phyloP scores from a whole-genome alignment of 2,113 vertebrate species.

The Fukomys damarensis region DNA sequence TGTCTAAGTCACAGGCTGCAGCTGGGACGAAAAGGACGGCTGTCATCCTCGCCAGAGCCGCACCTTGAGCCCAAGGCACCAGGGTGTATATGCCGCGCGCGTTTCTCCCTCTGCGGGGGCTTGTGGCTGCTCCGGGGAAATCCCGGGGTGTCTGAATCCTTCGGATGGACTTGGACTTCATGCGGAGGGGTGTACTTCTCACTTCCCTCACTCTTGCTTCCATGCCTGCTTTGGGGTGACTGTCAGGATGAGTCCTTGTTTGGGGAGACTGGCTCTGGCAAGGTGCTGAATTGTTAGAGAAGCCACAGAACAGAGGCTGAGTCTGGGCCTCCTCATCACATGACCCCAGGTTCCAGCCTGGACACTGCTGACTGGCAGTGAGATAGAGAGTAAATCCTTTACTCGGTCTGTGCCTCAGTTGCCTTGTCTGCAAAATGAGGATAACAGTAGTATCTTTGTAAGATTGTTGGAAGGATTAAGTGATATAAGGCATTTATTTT shows the following conservation, averaged over 20 bases:
- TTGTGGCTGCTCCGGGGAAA: neutral
- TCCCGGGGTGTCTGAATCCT: neutral
- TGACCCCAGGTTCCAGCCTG: neutral
- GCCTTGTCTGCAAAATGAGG: neutral
- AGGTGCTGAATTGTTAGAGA: neutral
- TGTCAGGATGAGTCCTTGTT: neutral
- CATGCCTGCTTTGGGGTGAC: neutral
- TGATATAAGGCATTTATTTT: neutral
- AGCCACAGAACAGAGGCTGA: neutral
- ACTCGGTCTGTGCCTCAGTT: neutral
- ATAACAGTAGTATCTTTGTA: neutral
- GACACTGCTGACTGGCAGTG: rapidly evolving
- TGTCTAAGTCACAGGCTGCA: neutral
- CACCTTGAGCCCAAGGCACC: neutral
- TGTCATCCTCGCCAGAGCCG: neutral
- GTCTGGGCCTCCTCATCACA: neutral
- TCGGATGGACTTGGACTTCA: neutral
- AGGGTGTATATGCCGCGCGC: rapidly evolving
- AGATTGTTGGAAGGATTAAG: neutral
- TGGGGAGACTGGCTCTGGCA: neutral
- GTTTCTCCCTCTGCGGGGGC: rapidly evolving
- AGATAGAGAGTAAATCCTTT: neutral
- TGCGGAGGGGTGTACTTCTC: rapidly evolving
- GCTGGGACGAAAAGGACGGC: neutral
- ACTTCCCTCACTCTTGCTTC: neutral